These are phyloP conservation scores for Brachionus plicatilis DNA, from an alignment of 1,140 invertebrate species.

Conservation along the genomic window DNA sequence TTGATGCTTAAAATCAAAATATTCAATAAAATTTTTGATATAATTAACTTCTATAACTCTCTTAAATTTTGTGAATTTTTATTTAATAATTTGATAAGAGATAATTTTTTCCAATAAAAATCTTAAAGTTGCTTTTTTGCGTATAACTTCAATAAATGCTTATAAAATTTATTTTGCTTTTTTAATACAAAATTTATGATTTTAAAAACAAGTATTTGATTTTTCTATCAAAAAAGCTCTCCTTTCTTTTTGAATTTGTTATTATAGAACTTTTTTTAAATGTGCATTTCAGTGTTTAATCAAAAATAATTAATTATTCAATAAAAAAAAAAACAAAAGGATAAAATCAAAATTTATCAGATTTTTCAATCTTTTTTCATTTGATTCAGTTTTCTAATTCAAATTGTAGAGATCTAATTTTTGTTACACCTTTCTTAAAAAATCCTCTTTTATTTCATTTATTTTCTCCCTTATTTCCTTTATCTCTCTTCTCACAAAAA, in stretches of 20 bases:
- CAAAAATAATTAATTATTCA: neutral
- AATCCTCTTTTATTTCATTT: neutral
- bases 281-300: neutral
- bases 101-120: too few species aligned
- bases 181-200: neutral
- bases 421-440: neutral
- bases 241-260: neutral
- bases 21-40: too few species aligned
- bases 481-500: neutral
- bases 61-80: too few species aligned
- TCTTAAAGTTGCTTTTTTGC: too few species aligned
- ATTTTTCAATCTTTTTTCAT: neutral
- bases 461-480: neutral
- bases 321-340: neutral
- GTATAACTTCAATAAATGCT: neutral
- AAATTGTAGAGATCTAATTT: neutral
- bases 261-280: neutral
- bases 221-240: neutral
- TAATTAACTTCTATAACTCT: too few species aligned
- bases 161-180: neutral
- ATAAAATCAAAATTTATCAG: neutral
- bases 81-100: too few species aligned
- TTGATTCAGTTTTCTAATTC: neutral
- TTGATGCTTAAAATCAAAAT: too few species aligned
- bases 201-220: neutral